Evolutionary conservation across 2,888 invertebrate genomes (phyloP).

Genomic region (Drosophila kuntzei): DNA sequence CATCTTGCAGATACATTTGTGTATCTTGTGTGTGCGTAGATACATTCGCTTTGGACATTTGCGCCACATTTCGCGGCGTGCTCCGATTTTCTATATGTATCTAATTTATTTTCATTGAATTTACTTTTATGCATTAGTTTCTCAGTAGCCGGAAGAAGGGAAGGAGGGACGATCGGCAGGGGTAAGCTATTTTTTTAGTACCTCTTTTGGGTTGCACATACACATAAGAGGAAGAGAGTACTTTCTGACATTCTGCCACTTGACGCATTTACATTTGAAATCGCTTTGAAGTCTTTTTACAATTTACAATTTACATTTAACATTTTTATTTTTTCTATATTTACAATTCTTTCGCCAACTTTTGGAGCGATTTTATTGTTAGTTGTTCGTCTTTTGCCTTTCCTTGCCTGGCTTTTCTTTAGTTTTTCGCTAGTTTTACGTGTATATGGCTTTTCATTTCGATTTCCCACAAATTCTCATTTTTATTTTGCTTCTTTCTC

Average conservation of each 20-base stretch:
- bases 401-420: constrained; percentile 23
- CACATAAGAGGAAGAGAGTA: constrained; percentile 11
- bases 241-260: constrained; percentile 39
- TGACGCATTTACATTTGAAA: constrained; percentile 31
- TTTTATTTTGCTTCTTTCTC: constrained; percentile 33
- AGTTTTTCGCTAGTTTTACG: constrained; percentile 50
- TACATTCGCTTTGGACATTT: constrained; percentile 30
- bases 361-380: constrained; percentile 29
- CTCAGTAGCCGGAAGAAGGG: background rate
- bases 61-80: constrained; percentile 32
- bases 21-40: constrained; percentile 34
- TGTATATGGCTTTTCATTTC: constrained; percentile 37
- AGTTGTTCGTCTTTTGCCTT: constrained; percentile 26
- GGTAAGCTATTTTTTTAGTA: constrained; percentile 27
- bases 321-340: constrained; percentile 43
- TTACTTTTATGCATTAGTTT: constrained; percentile 20
- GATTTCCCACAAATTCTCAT: constrained; percentile 49
- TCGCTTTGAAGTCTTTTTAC: constrained; percentile 68
- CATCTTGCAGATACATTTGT: constrained; percentile 64
- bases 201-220: constrained; percentile 45
- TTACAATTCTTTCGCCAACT: constrained; percentile 44
- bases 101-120: constrained; percentile 40
- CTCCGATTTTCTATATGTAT: constrained; percentile 39
- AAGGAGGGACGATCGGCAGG: background rate
- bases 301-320: constrained; percentile 39